Evolutionary conservation across 2,888 invertebrate species (phyloP).

Genomic region (Phengaris alcon): DNA sequence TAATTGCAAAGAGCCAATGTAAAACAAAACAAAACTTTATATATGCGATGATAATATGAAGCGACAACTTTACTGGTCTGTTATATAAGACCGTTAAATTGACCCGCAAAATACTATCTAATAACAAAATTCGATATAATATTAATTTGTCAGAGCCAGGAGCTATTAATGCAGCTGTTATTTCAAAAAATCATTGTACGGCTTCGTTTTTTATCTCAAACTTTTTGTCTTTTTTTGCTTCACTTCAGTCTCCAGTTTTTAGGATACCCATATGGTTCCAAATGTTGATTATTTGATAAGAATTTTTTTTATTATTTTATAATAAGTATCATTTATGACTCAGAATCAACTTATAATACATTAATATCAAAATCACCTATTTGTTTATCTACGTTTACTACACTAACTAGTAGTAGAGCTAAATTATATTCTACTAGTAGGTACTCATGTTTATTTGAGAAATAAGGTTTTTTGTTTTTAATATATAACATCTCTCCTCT

Average conservation of each 20-base stretch:
- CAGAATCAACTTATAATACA: too few relatives aligned
- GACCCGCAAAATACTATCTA: slow-evolving; percentile 17
- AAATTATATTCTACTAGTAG: too few relatives aligned
- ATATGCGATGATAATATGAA: neutral
- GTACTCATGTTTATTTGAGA: too few relatives aligned
- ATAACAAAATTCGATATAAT: slow-evolving; percentile 19
- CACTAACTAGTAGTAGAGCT: too few relatives aligned
- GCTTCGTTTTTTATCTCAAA: slow-evolving; percentile 22
- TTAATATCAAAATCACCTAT: too few relatives aligned
- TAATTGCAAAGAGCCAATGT: neutral
- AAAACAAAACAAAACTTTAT: neutral
- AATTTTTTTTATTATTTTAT: too few relatives aligned
- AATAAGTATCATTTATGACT: too few relatives aligned
- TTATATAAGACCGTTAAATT: neutral
- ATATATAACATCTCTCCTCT: too few relatives aligned
- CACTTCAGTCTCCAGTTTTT: slow-evolving; percentile 1
- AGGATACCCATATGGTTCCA: slow-evolving; percentile 25
- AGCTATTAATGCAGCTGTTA: slow-evolving; percentile 24
- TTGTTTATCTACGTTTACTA: too few relatives aligned
- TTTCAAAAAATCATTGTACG: slow-evolving; percentile 24
- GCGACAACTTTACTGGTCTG: neutral
- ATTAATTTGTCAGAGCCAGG: slow-evolving; percentile 15
- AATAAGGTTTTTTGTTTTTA: too few relatives aligned
- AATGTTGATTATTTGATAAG: neutral
- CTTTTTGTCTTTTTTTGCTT: slow-evolving; percentile 16